Conservation (phyloP, 2,113 vertebrate genomes). For the Bagarius yarrelli region DNA sequence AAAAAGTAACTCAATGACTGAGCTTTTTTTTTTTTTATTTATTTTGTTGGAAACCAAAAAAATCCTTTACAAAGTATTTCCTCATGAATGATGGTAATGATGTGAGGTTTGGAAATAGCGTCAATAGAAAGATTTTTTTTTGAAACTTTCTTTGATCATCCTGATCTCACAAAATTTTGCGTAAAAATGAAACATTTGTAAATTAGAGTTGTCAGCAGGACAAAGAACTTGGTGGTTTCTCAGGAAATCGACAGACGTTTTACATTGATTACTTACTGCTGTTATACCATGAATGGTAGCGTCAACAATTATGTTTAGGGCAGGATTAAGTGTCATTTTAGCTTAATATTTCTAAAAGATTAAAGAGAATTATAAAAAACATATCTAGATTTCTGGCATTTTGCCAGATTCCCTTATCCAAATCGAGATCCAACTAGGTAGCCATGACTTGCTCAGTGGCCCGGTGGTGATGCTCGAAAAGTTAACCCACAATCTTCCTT, state of each 20-base stretch:
- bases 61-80: neutral
- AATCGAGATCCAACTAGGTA: too few relatives aligned
- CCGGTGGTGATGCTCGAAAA: too few relatives aligned
- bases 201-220: neutral
- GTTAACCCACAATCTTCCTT: too few relatives aligned
- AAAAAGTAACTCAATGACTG: constrained; percentile 2
- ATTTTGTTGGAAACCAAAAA: neutral
- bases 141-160: neutral
- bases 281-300: neutral
- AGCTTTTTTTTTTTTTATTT: neutral
- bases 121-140: neutral
- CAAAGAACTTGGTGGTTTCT: neutral
- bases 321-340: too few relatives aligned
- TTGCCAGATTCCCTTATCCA: too few relatives aligned
- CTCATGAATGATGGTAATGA: neutral
- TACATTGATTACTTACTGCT: neutral
- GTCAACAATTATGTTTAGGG: neutral
- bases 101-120: neutral
- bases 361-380: too few relatives aligned
- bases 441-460: too few relatives aligned
- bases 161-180: neutral
- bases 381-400: too few relatives aligned
- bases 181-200: neutral
- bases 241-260: neutral
- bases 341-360: too few relatives aligned